Conservation (phyloP, 2,113 vertebrate genomes). For the Pan troglodytes region NHGRI_mPanTro3-v2.1_pri NC_072407.2:82903001-82903500, state of each 20-base stretch:
- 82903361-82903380: conserved; percentile 61
- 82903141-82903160: conserved; percentile 64
- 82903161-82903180: conserved; percentile 24
- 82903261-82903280: conserved; percentile 37
- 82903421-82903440: conserved; percentile 57
- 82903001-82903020: neutral
- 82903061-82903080: conserved; percentile 10
- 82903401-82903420: conserved; percentile 61
- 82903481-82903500: conserved; percentile 51
- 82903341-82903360: conserved; percentile 69
- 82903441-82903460: conserved; percentile 52
- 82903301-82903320: conserved; percentile 40
- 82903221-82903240: neutral
- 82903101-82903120: conserved; percentile 63
- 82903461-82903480: conserved; percentile 59
- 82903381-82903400: conserved; percentile 65
- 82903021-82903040: neutral
- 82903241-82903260: conserved; percentile 50
- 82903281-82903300: conserved; percentile 43
- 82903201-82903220: neutral
- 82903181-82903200: conserved; percentile 12
- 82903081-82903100: neutral
- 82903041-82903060: neutral
- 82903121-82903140: conserved; percentile 55
- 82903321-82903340: conserved; percentile 41